Percentiles rank a stretch among this genome's conserved stretches.
These are phyloP conservation scores for Darevskia nairensis DNA, from an alignment of 2,797 vertebrate genomes.

Conservation along the genomic window DNA sequence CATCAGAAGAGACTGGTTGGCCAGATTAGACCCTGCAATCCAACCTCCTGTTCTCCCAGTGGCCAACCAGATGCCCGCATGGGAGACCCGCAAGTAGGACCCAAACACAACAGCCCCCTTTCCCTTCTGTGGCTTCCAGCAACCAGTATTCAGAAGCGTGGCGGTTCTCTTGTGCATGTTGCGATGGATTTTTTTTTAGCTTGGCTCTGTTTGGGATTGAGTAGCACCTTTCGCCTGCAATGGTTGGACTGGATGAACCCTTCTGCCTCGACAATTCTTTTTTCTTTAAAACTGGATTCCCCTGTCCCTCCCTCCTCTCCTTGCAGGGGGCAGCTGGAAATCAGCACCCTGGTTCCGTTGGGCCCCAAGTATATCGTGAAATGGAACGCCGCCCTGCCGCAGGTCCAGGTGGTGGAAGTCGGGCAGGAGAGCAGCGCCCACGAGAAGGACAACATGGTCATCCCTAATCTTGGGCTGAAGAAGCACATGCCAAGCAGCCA, in stretches of 20 bases:
- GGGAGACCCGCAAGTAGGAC: no score
- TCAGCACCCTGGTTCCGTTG: conserved; percentile 92
- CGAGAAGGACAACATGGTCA: conserved; percentile 80
- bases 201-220: not conserved
- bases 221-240: not conserved
- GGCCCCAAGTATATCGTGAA: conserved; percentile 96
- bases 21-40: no score
- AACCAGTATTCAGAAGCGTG: no score
- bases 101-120: no score
- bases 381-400: conserved; percentile 91
- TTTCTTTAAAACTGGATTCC: not conserved
- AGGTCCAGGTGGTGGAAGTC: conserved; percentile 95
- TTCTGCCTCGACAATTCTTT: accelerated
- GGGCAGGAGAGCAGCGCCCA: conserved; percentile 85
- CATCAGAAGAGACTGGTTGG: no score
- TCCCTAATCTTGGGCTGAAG: conserved; percentile 79
- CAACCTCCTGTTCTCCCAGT: no score
- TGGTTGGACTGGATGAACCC: accelerated
- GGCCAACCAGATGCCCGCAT: no score
- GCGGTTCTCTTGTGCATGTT: not conserved
- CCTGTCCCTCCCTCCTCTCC: not conserved
- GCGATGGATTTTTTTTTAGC: not conserved
- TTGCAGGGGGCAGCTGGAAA: conserved; percentile 88
- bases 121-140: no score
- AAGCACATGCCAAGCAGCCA: conserved; percentile 71